Evolutionary conservation across 2,888 invertebrate species (phyloP).

Genomic region (Polia nebulosa): DNA sequence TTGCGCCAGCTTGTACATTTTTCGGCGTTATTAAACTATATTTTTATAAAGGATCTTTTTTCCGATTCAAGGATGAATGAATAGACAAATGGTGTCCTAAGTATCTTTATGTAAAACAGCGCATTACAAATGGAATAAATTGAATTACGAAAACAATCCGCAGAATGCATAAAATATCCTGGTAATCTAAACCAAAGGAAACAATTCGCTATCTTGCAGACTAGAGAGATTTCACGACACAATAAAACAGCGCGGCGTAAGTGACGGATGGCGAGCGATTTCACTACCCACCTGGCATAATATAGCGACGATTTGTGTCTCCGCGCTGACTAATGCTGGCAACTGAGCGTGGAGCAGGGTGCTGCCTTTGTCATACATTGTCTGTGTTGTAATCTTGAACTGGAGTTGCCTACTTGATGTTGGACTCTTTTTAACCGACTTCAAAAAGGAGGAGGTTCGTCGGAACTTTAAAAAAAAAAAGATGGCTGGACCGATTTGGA

Average conservation of each 20-base stretch:
- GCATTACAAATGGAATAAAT: not conserved
- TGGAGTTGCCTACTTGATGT: not conserved
- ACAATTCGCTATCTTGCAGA: conserved; percentile 25
- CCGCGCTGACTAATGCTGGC: conserved; percentile 21
- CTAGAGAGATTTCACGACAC: conserved; percentile 39
- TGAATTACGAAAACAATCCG: conserved; percentile 4
- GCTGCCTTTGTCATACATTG: conserved; percentile 8
- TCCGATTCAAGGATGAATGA: too few relatives aligned
- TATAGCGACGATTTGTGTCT: conserved; percentile 47
- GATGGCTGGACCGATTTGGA: too few relatives aligned
- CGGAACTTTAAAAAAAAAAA: too few relatives aligned
- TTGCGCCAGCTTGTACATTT: too few relatives aligned
- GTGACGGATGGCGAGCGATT: conserved; percentile 52
- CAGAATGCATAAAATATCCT: conserved; percentile 19
- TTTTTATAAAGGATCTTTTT: too few relatives aligned
- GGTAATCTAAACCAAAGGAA: conserved; percentile 28
- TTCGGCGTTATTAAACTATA: too few relatives aligned
- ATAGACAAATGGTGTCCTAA: too few relatives aligned
- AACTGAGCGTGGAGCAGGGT: conserved; percentile 6
- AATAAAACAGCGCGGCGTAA: conserved; percentile 44
- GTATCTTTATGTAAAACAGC: not conserved
- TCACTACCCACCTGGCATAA: conserved; percentile 45
- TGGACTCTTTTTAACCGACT: not conserved
- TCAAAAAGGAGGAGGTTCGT: too few relatives aligned
- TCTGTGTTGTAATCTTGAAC: not conserved